Evolutionary conservation across 2,888 invertebrate species (phyloP).

Genomic region (Meiosimyza decipiens): DNA sequence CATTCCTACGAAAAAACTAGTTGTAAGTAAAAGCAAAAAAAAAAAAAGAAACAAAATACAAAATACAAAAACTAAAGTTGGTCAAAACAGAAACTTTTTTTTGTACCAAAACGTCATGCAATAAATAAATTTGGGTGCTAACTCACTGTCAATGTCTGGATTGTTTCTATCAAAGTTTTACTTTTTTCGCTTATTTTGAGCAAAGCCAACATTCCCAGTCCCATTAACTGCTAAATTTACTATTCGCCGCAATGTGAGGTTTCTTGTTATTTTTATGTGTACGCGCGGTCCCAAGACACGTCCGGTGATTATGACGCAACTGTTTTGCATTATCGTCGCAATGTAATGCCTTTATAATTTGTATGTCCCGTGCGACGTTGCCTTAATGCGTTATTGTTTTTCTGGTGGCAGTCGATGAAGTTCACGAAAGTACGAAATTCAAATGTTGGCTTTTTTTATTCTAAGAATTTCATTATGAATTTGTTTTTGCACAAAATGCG

Average conservation of each 20-base stretch:
- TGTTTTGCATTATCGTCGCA: slow-evolving; percentile 24
- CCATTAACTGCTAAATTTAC: no score
- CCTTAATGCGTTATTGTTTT: not conserved
- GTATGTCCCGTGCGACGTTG: slow-evolving; percentile 32
- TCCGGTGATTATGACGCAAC: slow-evolving; percentile 36
- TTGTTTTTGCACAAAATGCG: no score
- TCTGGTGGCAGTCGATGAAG: no score
- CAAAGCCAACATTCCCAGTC: no score
- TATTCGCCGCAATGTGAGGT: not conserved
- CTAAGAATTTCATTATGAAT: no score
- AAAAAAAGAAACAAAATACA: slow-evolving; percentile 28
- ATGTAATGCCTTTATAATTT: slow-evolving; percentile 38
- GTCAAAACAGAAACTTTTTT: no score
- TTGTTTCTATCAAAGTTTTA: slow-evolving; percentile 4
- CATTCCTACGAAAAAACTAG: slow-evolving; percentile 66
- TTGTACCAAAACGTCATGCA: slow-evolving; percentile 48
- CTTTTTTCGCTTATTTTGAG: no score
- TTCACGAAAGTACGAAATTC: no score
- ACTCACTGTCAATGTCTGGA: slow-evolving; percentile 36
- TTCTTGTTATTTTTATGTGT: not conserved
- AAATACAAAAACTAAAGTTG: not conserved
- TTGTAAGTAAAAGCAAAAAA: slow-evolving; percentile 60
- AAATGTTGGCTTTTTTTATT: no score
- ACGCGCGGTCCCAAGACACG: slow-evolving; percentile 7
- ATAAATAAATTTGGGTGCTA: slow-evolving; percentile 58